A percentile compares a stretch with the other conserved stretches of the same genome.
These are phyloP conservation scores for Lipotes vexillifer DNA, from an alignment of 2,113 vertebrate genomes.

Conservation along the genomic window DNA sequence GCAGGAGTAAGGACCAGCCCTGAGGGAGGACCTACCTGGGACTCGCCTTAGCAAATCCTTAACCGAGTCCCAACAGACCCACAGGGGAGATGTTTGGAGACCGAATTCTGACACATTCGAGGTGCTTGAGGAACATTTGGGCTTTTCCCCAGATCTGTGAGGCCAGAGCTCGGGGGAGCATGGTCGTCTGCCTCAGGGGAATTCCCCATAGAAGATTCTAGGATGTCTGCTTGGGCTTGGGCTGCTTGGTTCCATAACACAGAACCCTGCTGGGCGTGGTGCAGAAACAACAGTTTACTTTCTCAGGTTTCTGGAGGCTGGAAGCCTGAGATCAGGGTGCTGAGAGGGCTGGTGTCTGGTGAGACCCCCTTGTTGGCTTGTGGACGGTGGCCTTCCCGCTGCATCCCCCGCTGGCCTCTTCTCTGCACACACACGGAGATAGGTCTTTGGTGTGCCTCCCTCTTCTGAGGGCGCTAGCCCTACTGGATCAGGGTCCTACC, in stretches of 20 bases:
- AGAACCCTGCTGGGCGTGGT: rapidly evolving
- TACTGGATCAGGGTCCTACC: rapidly evolving
- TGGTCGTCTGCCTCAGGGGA: neutral
- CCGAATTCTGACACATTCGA: rapidly evolving
- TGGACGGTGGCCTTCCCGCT: rapidly evolving
- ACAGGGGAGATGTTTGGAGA: rapidly evolving
- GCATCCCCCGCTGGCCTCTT: too few species aligned
- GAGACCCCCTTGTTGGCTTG: neutral
- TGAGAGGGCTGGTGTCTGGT: neutral
- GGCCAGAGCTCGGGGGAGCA: rapidly evolving
- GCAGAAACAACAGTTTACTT: neutral
- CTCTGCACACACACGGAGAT: rapidly evolving
- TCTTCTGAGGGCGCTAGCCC: neutral
- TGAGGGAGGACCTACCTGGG: neutral
- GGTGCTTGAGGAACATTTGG: rapidly evolving
- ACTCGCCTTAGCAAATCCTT: rapidly evolving
- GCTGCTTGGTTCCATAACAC: neutral
- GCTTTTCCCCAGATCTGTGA: neutral
- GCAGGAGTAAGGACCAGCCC: too few species aligned
- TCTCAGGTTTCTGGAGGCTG: rapidly evolving
- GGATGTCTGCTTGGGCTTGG: neutral
- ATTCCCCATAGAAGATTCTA: neutral
- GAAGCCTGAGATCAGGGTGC: neutral
- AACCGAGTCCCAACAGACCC: neutral
- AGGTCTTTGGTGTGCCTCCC: neutral